Evolutionary conservation across 2,888 invertebrate species (phyloP).

Genomic region (Cephus rjabovi): DNA sequence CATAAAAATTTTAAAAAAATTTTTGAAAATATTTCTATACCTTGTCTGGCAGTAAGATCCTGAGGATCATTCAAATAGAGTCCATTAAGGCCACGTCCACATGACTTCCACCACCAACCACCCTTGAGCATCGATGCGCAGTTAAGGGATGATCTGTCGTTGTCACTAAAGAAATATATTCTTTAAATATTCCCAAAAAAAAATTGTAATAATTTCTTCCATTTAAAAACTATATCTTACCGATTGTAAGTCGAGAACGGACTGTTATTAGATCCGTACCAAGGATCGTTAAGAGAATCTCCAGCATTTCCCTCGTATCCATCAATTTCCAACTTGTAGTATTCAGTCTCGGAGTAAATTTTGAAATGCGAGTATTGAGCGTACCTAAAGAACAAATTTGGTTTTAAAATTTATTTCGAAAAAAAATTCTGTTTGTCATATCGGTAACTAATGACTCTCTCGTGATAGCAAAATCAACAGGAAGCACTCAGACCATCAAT

Average conservation of each 20-base stretch:
- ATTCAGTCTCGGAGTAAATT: slow-evolving; percentile 91
- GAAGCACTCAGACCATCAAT: not conserved
- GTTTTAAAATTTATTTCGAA: not conserved
- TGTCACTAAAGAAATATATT: slow-evolving; percentile 74
- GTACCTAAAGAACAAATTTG: slow-evolving; percentile 71
- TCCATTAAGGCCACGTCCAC: slow-evolving; percentile 90
- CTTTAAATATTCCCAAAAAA: no score
- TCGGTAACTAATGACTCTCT: not conserved
- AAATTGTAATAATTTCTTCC: not conserved
- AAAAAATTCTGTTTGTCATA: not conserved
- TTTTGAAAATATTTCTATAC: slow-evolving; percentile 62
- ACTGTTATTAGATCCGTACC: slow-evolving; percentile 94
- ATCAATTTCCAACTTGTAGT: slow-evolving; percentile 91
- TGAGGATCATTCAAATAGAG: slow-evolving; percentile 90
- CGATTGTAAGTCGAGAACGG: slow-evolving; percentile 94
- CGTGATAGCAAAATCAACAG: not conserved
- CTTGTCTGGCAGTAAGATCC: slow-evolving; percentile 90
- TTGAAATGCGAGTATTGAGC: slow-evolving; percentile 93
- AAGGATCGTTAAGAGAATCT: slow-evolving; percentile 91
- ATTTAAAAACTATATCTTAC: slow-evolving; percentile 63
- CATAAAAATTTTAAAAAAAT: not conserved
- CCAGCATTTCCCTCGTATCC: slow-evolving; percentile 93
- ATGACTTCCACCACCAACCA: slow-evolving; percentile 97
- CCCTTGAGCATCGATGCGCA: slow-evolving; percentile 95
- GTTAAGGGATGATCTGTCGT: slow-evolving; percentile 90